Conservation (phyloP, 1,140 invertebrate genomes). For the Hyposmocoma kahamanoa region DNA sequence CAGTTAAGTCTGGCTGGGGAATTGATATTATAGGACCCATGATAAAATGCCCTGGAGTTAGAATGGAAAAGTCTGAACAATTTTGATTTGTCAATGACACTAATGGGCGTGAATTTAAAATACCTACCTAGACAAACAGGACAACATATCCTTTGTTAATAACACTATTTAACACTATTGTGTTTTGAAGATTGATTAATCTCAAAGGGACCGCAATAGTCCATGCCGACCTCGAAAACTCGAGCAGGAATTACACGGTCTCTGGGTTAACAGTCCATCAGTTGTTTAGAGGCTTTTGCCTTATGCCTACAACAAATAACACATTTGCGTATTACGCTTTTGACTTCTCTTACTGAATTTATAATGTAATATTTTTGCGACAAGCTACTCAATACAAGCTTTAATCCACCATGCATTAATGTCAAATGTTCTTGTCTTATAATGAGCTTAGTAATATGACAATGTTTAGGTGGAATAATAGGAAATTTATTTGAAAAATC, state of each 20-base stretch:
- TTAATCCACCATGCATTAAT: conserved; percentile 24
- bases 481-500: conserved; percentile 19
- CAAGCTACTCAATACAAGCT: conserved; percentile 14
- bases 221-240: conserved; percentile 46
- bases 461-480: conserved; percentile 22
- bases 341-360: conserved; percentile 8
- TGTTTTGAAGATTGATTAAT: conserved; percentile 17
- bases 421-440: conserved; percentile 22
- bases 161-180: conserved; percentile 11
- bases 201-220: conserved; percentile 52
- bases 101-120: conserved; percentile 2
- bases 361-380: conserved; percentile 13
- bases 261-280: conserved; percentile 35
- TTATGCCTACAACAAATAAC: conserved; percentile 20
- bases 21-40: not conserved
- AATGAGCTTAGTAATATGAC: conserved; percentile 21
- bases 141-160: conserved; percentile 24
- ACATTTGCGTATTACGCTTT: conserved; percentile 24
- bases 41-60: conserved; percentile 7
- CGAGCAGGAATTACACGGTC: conserved; percentile 23
- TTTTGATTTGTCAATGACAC: not conserved
- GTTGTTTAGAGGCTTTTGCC: conserved; percentile 12
- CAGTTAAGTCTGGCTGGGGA: conserved; percentile 7
- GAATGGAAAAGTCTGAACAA: not conserved
- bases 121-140: conserved; percentile 23